Evolutionary conservation across 92 coral and sea anemone genomes (phyloP).

Genomic region (Zoanthus gigantus): DNA sequence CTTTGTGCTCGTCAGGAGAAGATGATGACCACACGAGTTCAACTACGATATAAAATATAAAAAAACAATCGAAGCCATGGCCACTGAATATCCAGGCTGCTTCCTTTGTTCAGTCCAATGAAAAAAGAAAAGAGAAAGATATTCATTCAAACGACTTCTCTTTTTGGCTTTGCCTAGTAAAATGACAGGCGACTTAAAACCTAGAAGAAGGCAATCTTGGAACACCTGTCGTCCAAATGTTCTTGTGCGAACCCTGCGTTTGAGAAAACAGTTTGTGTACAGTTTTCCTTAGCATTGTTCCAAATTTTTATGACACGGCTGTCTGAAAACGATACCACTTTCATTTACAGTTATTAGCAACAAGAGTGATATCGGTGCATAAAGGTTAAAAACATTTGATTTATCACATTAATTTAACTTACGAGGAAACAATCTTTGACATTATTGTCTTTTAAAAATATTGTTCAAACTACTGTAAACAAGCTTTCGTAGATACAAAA

Average conservation of each 20-base stretch:
- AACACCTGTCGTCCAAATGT: constrained; percentile 18
- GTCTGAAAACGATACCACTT: constrained; percentile 12
- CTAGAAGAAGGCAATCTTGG: neutral
- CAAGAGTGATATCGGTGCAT: neutral
- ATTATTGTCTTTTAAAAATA: neutral
- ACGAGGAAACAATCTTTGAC: too few species aligned
- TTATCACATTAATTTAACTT: neutral
- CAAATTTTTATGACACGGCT: neutral
- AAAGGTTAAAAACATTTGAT: too few species aligned
- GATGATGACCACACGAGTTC: too few species aligned
- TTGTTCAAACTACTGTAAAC: neutral
- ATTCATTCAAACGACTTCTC: too few species aligned
- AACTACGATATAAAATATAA: too few species aligned
- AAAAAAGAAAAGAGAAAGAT: too few species aligned
- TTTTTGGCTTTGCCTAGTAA: neutral
- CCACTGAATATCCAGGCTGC: too few species aligned
- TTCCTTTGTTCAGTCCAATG: neutral
- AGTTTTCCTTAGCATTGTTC: neutral
- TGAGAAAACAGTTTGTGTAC: neutral
- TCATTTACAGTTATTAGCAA: neutral
- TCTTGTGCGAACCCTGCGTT: neutral
- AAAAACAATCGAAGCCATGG: too few species aligned
- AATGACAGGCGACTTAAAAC: constrained; percentile 19
- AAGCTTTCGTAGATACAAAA: neutral
- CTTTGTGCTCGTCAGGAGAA: too few species aligned